Base-by-base conservation (phyloP, 2,888 invertebrate genomes). In the Sesia bembeciformis region DNA sequence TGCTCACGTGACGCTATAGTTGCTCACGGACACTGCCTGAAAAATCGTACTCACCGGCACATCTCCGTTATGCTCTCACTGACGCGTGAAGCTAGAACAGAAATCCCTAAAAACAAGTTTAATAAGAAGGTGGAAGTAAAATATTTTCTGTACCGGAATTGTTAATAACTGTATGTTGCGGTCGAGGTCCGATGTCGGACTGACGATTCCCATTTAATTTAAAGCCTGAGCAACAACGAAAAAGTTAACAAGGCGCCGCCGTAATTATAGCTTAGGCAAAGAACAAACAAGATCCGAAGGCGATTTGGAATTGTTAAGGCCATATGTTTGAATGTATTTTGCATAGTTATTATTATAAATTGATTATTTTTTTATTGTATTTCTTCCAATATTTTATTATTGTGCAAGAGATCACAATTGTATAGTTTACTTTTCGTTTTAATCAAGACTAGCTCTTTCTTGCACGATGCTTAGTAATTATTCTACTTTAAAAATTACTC, bases 51-150 rank as follows among this genome's bases (percentile, higher is more conserved):
- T 23, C 23, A 2, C 23, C 23, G 46, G 4, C 46, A n/a, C 70
- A 68, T 86, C 86, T 75, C 74, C 57, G 66, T 42, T 72, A 72
- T 64, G 65, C 58, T 67, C 54, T 57, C 68, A 66, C 40, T 67
- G 66, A 68, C 57, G 68, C 74, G 70, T 78, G 64, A 75, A 77
- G 46, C n/a, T 46, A 46, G 46, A 46, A 23, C 76, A 79, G 74
- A 82, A 74, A 77, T 74, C 72, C 76, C 83, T 70, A 78, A 78
- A 74, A 85, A 81, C 81, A 80, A 78, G 81, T 86, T 86, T 87
- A 85, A 84, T 87, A 85, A 81, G 82, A 78, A 83, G 82, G 84
- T 88, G 86, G 88, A 88, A 87, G 87, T 86, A 79, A 83, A 84
- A 85, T 83, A 84, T 84, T 84, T 83, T 87, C 78, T 75, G 77